Percentiles rank a stretch among this genome's conserved stretches.
These are phyloP conservation scores for Drosophila ambigua DNA, from an alignment of 1,140 invertebrate genomes.

Conservation along the genomic window DNA sequence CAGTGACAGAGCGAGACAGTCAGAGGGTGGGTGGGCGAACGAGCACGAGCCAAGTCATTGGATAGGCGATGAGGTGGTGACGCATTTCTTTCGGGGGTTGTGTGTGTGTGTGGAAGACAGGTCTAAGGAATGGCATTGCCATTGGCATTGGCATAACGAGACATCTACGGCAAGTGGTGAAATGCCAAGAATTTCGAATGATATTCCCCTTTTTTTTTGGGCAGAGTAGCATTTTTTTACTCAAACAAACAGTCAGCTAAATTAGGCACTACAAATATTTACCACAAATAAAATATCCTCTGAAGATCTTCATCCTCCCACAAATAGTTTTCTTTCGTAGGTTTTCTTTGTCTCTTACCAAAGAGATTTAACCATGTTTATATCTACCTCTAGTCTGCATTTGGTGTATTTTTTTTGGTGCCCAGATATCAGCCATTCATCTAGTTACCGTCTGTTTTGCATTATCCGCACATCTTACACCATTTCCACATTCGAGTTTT, in stretches of 20 bases:
- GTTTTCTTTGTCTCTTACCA: too few species aligned
- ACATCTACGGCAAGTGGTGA: conserved; percentile 28
- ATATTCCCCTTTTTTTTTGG: conserved; percentile 19
- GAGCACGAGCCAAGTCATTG: conserved; percentile 16
- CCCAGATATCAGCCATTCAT: not conserved
- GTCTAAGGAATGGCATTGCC: not conserved
- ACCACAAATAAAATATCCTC: too few species aligned
- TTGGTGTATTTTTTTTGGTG: too few species aligned
- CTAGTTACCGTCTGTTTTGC: not conserved
- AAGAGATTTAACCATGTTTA: too few species aligned
- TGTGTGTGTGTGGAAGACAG: conserved; percentile 9
- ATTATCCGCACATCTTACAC: conserved; percentile 17
- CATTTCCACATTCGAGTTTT: conserved; percentile 3
- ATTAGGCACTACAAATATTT: too few species aligned
- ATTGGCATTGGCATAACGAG: not conserved
- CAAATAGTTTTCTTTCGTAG: too few species aligned
- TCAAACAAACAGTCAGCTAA: too few species aligned
- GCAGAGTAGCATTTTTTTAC: conserved; percentile 4
- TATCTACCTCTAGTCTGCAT: too few species aligned
- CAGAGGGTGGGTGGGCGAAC: conserved; percentile 18
- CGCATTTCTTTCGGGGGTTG: not conserved
- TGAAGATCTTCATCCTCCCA: too few species aligned
- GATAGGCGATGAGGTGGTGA: conserved; percentile 10
- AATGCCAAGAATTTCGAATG: conserved; percentile 33
- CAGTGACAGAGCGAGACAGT: conserved; percentile 14